Percentiles rank a stretch among this genome's conserved stretches.
Evolutionary conservation across 2,797 vertebrate species (phyloP).

Genomic region (Luscinia luscinia): DNA sequence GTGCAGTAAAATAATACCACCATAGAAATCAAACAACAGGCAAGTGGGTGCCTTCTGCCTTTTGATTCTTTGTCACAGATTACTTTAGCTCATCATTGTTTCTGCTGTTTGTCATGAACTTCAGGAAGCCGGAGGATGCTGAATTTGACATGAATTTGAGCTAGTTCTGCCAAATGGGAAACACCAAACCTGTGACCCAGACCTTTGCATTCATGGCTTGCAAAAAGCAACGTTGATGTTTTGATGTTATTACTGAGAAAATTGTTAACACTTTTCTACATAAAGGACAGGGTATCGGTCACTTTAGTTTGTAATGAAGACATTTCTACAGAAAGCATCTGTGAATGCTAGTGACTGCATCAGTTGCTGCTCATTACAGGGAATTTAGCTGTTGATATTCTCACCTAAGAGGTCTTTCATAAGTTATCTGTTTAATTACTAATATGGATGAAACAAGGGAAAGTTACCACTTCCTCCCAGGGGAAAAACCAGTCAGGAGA

Average conservation of each 20-base stretch:
- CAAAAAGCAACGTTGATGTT: background rate
- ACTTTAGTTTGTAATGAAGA: background rate
- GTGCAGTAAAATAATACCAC: background rate
- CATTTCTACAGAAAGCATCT: background rate
- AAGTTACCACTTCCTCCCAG: background rate
- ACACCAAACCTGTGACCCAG: background rate
- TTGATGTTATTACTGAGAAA: background rate
- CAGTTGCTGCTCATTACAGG: background rate
- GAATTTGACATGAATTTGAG: background rate
- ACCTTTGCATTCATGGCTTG: background rate
- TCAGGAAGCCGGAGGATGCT: background rate
- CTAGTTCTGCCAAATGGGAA: background rate
- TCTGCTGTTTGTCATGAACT: background rate
- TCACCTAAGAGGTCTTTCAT: background rate
- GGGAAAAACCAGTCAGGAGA: background rate
- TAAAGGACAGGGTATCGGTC: background rate
- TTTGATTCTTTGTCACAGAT: background rate
- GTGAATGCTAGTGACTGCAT: background rate
- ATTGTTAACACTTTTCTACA: background rate
- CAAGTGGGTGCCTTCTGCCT: background rate
- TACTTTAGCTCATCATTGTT: background rate
- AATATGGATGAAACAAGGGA: background rate
- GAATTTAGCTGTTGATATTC: background rate
- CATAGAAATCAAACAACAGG: background rate
- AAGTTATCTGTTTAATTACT: background rate